phyloP scores from a whole-genome alignment of 1,140 invertebrate genomes.

The Drosophila subobscura region DNA sequence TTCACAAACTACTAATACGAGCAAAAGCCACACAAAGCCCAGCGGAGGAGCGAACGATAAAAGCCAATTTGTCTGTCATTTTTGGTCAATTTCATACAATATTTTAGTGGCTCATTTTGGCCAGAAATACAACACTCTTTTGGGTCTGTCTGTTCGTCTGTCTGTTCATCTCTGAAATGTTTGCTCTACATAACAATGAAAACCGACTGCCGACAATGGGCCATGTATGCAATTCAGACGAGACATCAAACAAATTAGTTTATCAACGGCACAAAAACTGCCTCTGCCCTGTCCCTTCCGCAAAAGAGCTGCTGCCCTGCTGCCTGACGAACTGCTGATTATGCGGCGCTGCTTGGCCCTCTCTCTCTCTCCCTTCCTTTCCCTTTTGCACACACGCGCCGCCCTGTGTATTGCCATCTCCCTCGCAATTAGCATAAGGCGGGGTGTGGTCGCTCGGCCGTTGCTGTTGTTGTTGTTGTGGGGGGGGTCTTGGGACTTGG shows the following conservation, averaged over 20 bases:
- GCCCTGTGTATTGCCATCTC: slow-evolving; percentile 42
- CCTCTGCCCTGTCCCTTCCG: slow-evolving; percentile 4
- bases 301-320: slow-evolving; percentile 33
- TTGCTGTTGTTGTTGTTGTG: too few species aligned
- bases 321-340: slow-evolving; percentile 42
- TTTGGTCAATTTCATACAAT: slow-evolving; percentile 81
- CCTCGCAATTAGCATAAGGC: slow-evolving; percentile 74
- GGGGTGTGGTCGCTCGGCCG: slow-evolving; percentile 68
- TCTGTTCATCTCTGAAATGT: slow-evolving; percentile 36
- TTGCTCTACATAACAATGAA: slow-evolving; percentile 50
- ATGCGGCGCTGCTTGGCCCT: slow-evolving; percentile 30
- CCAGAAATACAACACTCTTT: slow-evolving; percentile 17
- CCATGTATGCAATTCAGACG: slow-evolving; percentile 57
- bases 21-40: slow-evolving; percentile 48
- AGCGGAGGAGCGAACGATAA: slow-evolving; percentile 50
- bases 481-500: too few species aligned
- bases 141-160: slow-evolving; percentile 13
- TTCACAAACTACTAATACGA: slow-evolving; percentile 72
- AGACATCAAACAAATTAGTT: slow-evolving; percentile 81
- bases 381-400: neutral
- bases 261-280: slow-evolving; percentile 62
- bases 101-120: slow-evolving; percentile 75
- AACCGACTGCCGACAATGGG: slow-evolving; percentile 8
- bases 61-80: slow-evolving; percentile 82
- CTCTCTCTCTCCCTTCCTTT: slow-evolving; percentile 11